phyloP scores from a whole-genome alignment of 2,113 vertebrate species.

The Semicossyphus pulcher region DNA sequence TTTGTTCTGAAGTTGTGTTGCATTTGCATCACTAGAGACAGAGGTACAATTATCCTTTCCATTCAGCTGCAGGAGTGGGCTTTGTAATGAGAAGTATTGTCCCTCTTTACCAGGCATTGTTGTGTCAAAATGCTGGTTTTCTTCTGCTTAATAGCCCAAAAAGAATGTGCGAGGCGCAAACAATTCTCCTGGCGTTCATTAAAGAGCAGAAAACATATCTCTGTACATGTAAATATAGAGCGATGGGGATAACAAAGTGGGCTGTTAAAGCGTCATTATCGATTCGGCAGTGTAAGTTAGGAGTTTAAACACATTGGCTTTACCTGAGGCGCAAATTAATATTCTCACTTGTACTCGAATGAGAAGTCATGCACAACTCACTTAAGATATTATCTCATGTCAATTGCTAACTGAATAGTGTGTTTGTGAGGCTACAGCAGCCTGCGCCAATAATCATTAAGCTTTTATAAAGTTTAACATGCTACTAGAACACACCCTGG shows the following conservation, averaged over 20 bases:
- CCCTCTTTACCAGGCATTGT: conserved; percentile 7
- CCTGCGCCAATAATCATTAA: conserved; percentile 2
- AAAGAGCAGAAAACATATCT: conserved; percentile 15
- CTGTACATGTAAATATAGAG: conserved; percentile 12
- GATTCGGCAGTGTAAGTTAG: conserved; percentile 13
- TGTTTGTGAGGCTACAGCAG: not conserved
- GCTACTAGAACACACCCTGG: not conserved
- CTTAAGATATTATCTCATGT: conserved; percentile 27
- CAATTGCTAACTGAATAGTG: not conserved
- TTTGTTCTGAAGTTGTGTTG: conserved; percentile 31
- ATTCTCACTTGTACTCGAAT: conserved; percentile 26
- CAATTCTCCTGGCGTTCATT: conserved; percentile 20
- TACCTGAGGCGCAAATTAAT: conserved; percentile 37
- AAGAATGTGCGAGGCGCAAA: conserved; percentile 2
- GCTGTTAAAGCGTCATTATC: conserved; percentile 15
- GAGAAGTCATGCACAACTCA: conserved; percentile 33
- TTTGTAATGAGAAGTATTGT: conserved; percentile 38
- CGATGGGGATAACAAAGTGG: not conserved
- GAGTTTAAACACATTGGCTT: conserved; percentile 11
- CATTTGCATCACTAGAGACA: conserved; percentile 20
- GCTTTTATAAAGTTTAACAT: conserved; percentile 25
- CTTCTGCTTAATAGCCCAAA: conserved; percentile 16
- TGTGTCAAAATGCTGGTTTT: conserved; percentile 25
- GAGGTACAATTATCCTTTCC: conserved; percentile 44
- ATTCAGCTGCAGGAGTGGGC: conserved; percentile 26